Conservation (phyloP, 2,888 invertebrate genomes). For the Synanthedon formicaeformis region DNA sequence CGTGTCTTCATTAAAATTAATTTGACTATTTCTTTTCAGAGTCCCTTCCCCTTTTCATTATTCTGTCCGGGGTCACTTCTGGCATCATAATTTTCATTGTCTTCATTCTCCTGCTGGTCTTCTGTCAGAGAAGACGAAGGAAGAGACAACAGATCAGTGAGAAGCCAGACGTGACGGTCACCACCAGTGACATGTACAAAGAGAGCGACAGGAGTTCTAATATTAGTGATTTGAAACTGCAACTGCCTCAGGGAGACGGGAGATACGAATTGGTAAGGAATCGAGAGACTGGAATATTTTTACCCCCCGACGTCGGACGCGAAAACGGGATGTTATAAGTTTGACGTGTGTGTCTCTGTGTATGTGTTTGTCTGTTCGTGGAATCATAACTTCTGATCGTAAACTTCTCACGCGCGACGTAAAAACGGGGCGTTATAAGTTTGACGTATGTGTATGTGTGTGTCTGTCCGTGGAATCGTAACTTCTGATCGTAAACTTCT, state of each 20-base stretch:
- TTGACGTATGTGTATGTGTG: too few species aligned
- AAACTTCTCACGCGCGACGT: too few species aligned
- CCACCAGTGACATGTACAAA: constrained; percentile 64
- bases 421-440: too few species aligned
- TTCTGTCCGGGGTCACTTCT: constrained; percentile 86
- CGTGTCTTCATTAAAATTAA: neutral
- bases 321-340: too few species aligned
- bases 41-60: constrained; percentile 82
- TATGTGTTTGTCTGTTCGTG: too few species aligned
- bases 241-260: constrained; percentile 85
- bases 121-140: constrained; percentile 77
- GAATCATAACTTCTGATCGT: neutral
- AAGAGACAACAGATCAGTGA: constrained; percentile 58
- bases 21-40: constrained; percentile 51
- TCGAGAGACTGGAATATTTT: constrained; percentile 4
- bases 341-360: too few species aligned
- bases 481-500: too few species aligned
- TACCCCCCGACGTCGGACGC: neutral
- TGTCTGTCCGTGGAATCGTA: too few species aligned
- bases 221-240: constrained; percentile 91
- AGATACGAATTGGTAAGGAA: constrained; percentile 78
- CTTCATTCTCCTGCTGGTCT: constrained; percentile 82
- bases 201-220: constrained; percentile 92
- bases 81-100: constrained; percentile 87
- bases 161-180: constrained; percentile 71